Conservation (phyloP, 2,888 invertebrate species). For the Ypsolopha sequella region DNA sequence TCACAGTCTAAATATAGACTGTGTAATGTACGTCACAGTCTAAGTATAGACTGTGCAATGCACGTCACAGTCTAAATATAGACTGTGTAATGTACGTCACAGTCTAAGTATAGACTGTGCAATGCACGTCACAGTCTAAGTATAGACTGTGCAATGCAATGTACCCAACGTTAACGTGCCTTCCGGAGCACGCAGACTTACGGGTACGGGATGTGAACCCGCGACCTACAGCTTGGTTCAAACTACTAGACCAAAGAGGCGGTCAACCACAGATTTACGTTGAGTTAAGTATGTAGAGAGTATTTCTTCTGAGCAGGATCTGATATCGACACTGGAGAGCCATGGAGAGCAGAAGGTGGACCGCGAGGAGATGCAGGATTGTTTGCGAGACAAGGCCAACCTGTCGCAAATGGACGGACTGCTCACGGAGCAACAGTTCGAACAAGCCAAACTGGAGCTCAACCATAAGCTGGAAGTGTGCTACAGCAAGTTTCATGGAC, state of each 20-base stretch:
- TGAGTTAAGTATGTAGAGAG: too few relatives aligned
- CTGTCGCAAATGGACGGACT: slow-evolving; percentile 32
- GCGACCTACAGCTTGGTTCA: background rate
- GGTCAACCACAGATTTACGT: background rate
- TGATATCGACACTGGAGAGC: slow-evolving; percentile 41
- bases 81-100: too few relatives aligned
- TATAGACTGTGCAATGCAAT: too few relatives aligned
- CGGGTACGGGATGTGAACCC: background rate
- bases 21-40: too few relatives aligned
- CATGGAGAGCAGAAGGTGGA: slow-evolving; percentile 51
- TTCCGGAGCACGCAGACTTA: background rate
- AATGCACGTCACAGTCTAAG: too few relatives aligned
- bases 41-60: too few relatives aligned
- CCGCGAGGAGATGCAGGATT: slow-evolving; percentile 47
- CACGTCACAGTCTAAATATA: too few relatives aligned
- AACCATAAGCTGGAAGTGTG: slow-evolving; percentile 29
- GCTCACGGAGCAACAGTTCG: slow-evolving; percentile 31
- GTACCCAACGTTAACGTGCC: background rate
- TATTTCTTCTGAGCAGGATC: slow-evolving; percentile 20
- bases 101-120: too few relatives aligned
- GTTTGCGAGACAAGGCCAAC: slow-evolving; percentile 50
- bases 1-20: too few relatives aligned
- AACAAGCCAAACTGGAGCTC: slow-evolving; percentile 21
- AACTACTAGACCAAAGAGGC: background rate
- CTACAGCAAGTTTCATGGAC: slow-evolving; percentile 39